Evolutionary conservation across 1,140 invertebrate genomes (phyloP).

Genomic region (Drosophila simulans): DNA sequence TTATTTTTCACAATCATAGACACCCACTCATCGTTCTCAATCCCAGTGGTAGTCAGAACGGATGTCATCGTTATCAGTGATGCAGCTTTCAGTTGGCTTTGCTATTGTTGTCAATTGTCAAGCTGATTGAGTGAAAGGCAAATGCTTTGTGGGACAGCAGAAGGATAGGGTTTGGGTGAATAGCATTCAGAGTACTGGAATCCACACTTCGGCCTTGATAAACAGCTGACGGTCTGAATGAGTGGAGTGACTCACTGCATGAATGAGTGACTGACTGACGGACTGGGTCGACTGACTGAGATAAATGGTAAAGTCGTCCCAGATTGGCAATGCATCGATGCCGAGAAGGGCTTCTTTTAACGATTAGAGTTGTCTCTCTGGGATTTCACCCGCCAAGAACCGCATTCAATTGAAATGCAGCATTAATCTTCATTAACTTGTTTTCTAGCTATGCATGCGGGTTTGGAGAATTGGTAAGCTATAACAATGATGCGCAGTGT

Average conservation of each 20-base stretch:
- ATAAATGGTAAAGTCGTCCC: constrained; percentile 65
- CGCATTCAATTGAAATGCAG: constrained; percentile 35
- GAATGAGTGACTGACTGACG: constrained; percentile 36
- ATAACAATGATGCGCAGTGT: background rate
- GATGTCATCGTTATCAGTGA: constrained; percentile 58
- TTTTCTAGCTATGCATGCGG: constrained; percentile 40
- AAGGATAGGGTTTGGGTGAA: constrained; percentile 1
- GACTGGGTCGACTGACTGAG: constrained; percentile 25
- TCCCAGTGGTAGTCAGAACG: constrained; percentile 28
- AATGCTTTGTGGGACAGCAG: constrained; percentile 33
- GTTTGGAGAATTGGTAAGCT: constrained; percentile 16
- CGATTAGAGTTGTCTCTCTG: constrained; percentile 33
- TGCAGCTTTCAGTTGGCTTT: constrained; percentile 35
- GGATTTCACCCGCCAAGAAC: constrained; percentile 15
- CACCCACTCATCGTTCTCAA: background rate
- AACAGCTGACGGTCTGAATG: constrained; percentile 34
- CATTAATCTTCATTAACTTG: constrained; percentile 74
- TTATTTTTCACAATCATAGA: background rate
- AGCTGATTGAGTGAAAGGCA: constrained; percentile 72
- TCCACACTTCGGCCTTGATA: constrained; percentile 39
- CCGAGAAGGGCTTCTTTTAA: constrained; percentile 21
- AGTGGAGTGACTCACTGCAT: constrained; percentile 18
- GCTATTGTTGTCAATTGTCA: constrained; percentile 72
- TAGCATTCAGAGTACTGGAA: constrained; percentile 18
- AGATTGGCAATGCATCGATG: constrained; percentile 50